Evolutionary conservation across 2,113 vertebrate species (phyloP).

Genomic region (Gobio gobio): DNA sequence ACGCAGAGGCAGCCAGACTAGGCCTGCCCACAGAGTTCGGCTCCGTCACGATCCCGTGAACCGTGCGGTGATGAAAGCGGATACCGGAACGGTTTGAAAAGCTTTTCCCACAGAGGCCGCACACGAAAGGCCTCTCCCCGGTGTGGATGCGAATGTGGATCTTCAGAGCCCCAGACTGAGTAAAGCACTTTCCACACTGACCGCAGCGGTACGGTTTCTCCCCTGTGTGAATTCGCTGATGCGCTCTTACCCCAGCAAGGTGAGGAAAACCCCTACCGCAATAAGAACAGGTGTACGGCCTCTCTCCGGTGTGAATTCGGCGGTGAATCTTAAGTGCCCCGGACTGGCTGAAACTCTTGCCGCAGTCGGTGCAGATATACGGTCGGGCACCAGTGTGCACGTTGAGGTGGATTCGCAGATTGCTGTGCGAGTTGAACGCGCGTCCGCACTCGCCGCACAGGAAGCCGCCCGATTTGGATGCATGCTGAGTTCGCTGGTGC

Average conservation of each 20-base stretch:
- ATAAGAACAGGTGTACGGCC: slow-evolving; percentile 73
- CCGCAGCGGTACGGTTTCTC: slow-evolving; percentile 82
- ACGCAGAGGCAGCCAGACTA: slow-evolving; percentile 26
- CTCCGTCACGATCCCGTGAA: slow-evolving; percentile 71
- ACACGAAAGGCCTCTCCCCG: slow-evolving; percentile 77
- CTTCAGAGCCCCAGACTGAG: slow-evolving; percentile 79
- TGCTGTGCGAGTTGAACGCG: slow-evolving; percentile 80
- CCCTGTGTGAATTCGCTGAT: slow-evolving; percentile 80
- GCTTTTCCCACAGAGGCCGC: slow-evolving; percentile 77
- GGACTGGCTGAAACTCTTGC: slow-evolving; percentile 81
- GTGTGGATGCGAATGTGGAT: slow-evolving; percentile 79
- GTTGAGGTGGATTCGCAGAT: slow-evolving; percentile 82
- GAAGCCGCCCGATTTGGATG: slow-evolving; percentile 71
- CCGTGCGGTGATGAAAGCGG: slow-evolving; percentile 78
- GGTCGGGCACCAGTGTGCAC: slow-evolving; percentile 80
- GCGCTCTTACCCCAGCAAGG: slow-evolving; percentile 77
- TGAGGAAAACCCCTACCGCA: slow-evolving; percentile 77
- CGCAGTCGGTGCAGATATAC: slow-evolving; percentile 81
- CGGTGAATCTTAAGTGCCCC: slow-evolving; percentile 81
- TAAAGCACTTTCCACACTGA: slow-evolving; percentile 84
- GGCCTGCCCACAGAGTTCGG: slow-evolving; percentile 51
- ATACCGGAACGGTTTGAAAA: slow-evolving; percentile 81
- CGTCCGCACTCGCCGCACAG: slow-evolving; percentile 79
- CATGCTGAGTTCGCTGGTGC: slow-evolving; percentile 76
- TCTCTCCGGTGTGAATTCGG: slow-evolving; percentile 77